phyloP scores from a whole-genome alignment of 2,797 vertebrate genomes.

The Novumbra hubbsi region DNA sequence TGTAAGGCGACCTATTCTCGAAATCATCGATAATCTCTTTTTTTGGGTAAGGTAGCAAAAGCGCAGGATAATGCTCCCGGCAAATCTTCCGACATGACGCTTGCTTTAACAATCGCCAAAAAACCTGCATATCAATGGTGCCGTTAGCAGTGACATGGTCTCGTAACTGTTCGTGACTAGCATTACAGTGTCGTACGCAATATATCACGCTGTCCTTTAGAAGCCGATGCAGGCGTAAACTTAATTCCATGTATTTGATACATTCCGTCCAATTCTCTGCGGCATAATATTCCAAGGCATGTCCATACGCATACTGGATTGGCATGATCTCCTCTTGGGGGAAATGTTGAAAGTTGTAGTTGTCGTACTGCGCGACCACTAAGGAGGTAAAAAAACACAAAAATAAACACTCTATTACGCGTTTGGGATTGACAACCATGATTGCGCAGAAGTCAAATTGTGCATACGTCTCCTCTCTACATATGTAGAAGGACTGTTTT shows the following conservation, averaged over 20 bases:
- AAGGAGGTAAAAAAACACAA: slow-evolving; percentile 13
- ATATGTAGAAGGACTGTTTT: not conserved
- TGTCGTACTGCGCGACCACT: slow-evolving; percentile 74
- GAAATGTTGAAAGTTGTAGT: slow-evolving; percentile 78
- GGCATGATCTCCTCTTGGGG: slow-evolving; percentile 76
- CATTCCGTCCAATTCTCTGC: slow-evolving; percentile 81
- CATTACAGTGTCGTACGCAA: slow-evolving; percentile 70
- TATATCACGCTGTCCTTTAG: slow-evolving; percentile 79
- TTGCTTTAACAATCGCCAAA: slow-evolving; percentile 68
- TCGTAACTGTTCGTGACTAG: slow-evolving; percentile 12
- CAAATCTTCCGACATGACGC: slow-evolving; percentile 81
- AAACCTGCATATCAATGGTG: slow-evolving; percentile 63
- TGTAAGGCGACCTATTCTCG: slow-evolving; percentile 79
- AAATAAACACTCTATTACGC: slow-evolving; percentile 15
- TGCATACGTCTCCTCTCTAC: not conserved
- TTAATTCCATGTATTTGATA: slow-evolving; percentile 75
- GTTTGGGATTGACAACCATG: slow-evolving; percentile 38
- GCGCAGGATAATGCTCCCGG: slow-evolving; percentile 74
- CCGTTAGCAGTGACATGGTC: slow-evolving; percentile 2
- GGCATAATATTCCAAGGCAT: slow-evolving; percentile 78
- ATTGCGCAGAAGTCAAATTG: slow-evolving; percentile 14
- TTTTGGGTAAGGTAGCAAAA: slow-evolving; percentile 75
- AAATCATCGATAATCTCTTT: slow-evolving; percentile 79
- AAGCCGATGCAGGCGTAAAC: slow-evolving; percentile 79
- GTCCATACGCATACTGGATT: slow-evolving; percentile 72